Evolutionary conservation across 2,113 vertebrate genomes (phyloP).

Genomic region (Notarius quadriscutis): DNA sequence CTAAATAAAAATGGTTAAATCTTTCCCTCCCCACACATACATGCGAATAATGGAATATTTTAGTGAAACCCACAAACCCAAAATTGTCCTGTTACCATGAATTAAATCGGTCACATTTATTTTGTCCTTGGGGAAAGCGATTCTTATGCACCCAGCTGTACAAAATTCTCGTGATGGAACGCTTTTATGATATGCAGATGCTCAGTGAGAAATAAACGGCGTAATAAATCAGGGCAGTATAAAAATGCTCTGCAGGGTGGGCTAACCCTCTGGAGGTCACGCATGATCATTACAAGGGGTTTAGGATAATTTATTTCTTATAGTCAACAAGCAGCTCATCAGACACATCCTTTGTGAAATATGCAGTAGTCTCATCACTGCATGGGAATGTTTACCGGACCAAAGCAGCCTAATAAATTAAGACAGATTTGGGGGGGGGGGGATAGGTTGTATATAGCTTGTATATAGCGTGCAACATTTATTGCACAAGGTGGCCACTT

Average conservation of each 20-base stretch:
- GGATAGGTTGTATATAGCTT: no score
- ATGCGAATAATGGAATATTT: background rate
- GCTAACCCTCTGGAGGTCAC: background rate
- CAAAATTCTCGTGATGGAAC: background rate
- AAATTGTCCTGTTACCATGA: background rate
- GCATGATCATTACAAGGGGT: background rate
- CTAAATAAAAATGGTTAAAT: background rate
- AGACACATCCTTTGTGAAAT: background rate
- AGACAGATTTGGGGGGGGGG: no score
- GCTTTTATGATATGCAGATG: background rate
- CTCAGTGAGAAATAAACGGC: background rate
- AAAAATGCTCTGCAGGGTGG: background rate
- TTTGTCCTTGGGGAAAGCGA: background rate
- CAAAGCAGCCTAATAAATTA: background rate
- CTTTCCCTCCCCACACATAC: background rate
- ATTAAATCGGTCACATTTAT: background rate
- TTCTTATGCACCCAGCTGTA: background rate
- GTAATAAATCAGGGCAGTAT: background rate
- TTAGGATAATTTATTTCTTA: background rate
- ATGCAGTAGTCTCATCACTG: background rate
- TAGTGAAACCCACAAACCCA: background rate
- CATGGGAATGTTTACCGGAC: constrained; percentile 27
- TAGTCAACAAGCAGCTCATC: background rate
- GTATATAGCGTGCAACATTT: no score
- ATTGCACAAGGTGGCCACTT: no score